Conservation (phyloP, 2,888 invertebrate genomes). For the Stenodera caucasica region DNA sequence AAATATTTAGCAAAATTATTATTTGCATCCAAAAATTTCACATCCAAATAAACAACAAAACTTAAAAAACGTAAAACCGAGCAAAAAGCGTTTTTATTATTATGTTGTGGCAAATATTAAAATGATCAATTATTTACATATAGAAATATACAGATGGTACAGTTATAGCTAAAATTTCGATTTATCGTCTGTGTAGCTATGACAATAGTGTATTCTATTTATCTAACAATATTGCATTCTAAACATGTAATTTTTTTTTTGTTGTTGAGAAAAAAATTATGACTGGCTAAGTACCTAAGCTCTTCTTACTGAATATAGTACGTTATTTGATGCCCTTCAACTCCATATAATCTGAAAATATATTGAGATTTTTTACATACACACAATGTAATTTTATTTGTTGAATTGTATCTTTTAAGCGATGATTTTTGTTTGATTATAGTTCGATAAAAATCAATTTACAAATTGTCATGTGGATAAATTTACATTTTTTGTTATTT, state of each 20-base stretch:
- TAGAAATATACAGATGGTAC: conserved; percentile 46
- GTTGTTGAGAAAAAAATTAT: conserved; percentile 6
- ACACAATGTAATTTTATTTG: not conserved
- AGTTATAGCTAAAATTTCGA: conserved; percentile 35
- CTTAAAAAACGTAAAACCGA: conserved; percentile 33
- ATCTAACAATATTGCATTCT: conserved; percentile 1
- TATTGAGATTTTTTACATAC: not conserved
- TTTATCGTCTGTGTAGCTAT: conserved; percentile 28
- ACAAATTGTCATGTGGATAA: conserved; percentile 22
- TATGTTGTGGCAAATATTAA: conserved; percentile 43
- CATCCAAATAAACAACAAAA: conserved; percentile 44
- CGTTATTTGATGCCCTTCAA: not conserved
- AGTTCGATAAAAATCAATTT: conserved; percentile 21
- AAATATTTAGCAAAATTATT: conserved; percentile 43
- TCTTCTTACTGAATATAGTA: not conserved
- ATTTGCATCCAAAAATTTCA: conserved; percentile 36
- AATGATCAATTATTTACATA: conserved; percentile 45
- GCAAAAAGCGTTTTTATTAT: conserved; percentile 35
- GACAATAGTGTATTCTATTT: conserved; percentile 3
- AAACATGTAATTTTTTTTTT: conserved; percentile 14
- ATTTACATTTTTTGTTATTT: conserved; percentile 11
- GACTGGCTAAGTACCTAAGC: conserved; percentile 3
- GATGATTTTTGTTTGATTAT: not conserved
- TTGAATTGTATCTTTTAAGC: not conserved
- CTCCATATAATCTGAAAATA: not conserved